These are phyloP conservation scores for Halocynthia roretzi DNA, from an alignment of 23 tunicate genomes.

Conservation along the genomic window DNA sequence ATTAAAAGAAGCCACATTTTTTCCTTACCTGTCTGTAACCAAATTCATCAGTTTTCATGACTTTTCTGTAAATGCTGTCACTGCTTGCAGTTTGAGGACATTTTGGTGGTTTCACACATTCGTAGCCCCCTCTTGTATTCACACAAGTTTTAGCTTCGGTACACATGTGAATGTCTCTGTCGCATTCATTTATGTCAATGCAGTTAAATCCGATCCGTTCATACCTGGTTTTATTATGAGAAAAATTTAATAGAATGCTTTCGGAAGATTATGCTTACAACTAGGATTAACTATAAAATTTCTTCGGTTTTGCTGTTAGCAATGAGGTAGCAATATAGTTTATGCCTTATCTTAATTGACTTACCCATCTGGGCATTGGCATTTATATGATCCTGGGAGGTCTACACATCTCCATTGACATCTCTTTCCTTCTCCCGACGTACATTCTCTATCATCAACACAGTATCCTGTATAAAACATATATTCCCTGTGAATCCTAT, in stretches of 20 bases:
- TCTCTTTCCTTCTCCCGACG: slow-evolving; percentile 60
- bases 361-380: slow-evolving; percentile 84
- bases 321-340: neutral
- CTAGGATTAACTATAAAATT: neutral
- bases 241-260: neutral
- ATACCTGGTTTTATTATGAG: slow-evolving; percentile 36
- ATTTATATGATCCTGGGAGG: slow-evolving; percentile 77
- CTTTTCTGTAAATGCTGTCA: slow-evolving; percentile 51
- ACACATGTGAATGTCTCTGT: slow-evolving; percentile 35
- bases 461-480: slow-evolving; percentile 36
- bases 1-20: too few relatives aligned
- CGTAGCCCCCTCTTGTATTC: slow-evolving; percentile 66
- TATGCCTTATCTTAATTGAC: slow-evolving; percentile 8
- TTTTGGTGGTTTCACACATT: slow-evolving; percentile 37
- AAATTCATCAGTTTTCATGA: slow-evolving; percentile 86
- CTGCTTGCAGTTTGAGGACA: slow-evolving; percentile 36
- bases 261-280: neutral
- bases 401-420: slow-evolving; percentile 91
- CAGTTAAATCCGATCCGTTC: slow-evolving; percentile 59
- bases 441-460: slow-evolving; percentile 74
- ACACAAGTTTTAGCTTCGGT: slow-evolving; percentile 48
- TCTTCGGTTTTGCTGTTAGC: neutral
- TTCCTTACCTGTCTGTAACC: slow-evolving; percentile 56
- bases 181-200: slow-evolving; percentile 90
- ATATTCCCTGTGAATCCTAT: neutral